Percentiles rank a stretch among this genome's conserved stretches.
Conservation (phyloP, 2,888 invertebrate genomes). For the Marasmarcha lunaedactyla region DNA sequence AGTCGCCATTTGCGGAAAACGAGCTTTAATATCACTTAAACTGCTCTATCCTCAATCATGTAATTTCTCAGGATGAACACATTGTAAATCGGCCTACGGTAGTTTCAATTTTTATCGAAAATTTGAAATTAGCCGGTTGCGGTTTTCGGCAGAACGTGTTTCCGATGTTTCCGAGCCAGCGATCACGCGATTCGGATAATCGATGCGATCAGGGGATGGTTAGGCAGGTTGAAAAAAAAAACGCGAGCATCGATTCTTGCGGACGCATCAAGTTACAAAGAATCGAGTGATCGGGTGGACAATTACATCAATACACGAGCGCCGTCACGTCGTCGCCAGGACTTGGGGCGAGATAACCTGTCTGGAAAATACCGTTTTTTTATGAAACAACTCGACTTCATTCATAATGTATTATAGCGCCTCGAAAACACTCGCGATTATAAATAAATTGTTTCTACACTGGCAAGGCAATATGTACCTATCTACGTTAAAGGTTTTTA, state of each 20-base stretch:
- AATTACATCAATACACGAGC: conserved; percentile 52
- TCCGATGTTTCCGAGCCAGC: conserved; percentile 52
- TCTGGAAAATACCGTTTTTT: conserved; percentile 54
- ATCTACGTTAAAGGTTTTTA: neutral
- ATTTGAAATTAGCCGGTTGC: conserved; percentile 60
- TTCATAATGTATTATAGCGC: conserved; percentile 62
- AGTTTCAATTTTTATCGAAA: conserved; percentile 33
- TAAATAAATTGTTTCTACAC: conserved; percentile 30
- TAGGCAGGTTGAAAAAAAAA: conserved; percentile 22
- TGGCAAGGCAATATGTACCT: conserved; percentile 13
- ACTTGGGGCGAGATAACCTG: conserved; percentile 47
- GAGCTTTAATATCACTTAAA: conserved; percentile 21
- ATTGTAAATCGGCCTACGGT: conserved; percentile 37
- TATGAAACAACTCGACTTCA: conserved; percentile 56
- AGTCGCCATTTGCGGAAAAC: conserved; percentile 21
- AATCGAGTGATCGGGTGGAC: conserved; percentile 36
- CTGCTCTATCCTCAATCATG: conserved; percentile 27
- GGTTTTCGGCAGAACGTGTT: conserved; percentile 62
- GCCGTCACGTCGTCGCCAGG: conserved; percentile 44
- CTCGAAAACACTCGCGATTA: conserved; percentile 37
- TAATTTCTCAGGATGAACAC: conserved; percentile 33
- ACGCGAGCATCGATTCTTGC: conserved; percentile 30
- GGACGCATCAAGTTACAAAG: conserved; percentile 35
- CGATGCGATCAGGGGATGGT: conserved; percentile 18
- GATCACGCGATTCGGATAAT: conserved; percentile 53